Evolutionary conservation across 2,797 vertebrate genomes (phyloP).

Genomic region (Sebastiscus albofasciatus): DNA sequence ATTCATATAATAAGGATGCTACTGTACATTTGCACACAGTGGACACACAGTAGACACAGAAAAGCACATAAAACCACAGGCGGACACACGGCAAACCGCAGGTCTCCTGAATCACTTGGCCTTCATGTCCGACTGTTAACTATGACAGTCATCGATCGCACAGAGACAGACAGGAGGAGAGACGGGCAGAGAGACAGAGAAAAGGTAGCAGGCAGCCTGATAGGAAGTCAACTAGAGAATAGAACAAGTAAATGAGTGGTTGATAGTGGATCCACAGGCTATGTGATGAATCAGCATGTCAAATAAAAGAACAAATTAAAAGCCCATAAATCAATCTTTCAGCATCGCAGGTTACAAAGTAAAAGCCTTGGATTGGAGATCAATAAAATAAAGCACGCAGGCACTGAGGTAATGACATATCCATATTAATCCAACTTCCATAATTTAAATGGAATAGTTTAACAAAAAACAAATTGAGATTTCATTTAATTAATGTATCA

Average conservation of each 20-base stretch:
- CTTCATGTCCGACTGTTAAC: constrained; percentile 27
- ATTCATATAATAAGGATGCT: not conserved
- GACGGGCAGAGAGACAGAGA: not conserved
- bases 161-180: not conserved
- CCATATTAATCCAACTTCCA: constrained; percentile 1
- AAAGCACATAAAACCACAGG: constrained; percentile 14
- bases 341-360: not conserved
- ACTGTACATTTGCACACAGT: not conserved
- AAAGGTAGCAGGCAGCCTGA: constrained; percentile 12
- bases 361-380: constrained; percentile 3
- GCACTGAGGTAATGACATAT: constrained; percentile 1
- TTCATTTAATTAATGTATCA: not conserved
- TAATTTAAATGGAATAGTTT: not conserved
- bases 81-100: not conserved
- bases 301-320: constrained; percentile 23
- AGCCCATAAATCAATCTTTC: constrained; percentile 8
- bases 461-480: not conserved
- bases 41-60: not conserved
- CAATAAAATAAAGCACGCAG: not conserved
- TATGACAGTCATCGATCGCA: constrained; percentile 33
- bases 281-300: constrained; percentile 13
- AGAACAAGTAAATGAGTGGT: constrained; percentile 1
- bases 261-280: not conserved
- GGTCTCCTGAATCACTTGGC: constrained; percentile 4
- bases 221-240: constrained; percentile 14